Conservation (phyloP, 1,140 invertebrate genomes). For the Drosophila teissieri region DNA sequence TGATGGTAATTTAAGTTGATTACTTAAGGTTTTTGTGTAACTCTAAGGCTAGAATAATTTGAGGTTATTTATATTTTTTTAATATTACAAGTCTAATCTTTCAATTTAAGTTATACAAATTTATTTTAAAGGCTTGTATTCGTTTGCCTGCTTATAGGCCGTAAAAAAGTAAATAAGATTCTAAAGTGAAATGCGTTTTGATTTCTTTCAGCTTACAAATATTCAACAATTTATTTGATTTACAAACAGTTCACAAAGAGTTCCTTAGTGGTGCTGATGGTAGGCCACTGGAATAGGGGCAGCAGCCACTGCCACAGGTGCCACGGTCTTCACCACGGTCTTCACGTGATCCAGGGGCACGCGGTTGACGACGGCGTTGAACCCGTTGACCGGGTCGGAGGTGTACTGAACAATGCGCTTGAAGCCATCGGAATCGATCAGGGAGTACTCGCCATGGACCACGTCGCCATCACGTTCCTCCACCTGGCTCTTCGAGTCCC, state of each 20-base stretch:
- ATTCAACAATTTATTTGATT: slow-evolving; percentile 77
- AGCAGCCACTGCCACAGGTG: slow-evolving; percentile 59
- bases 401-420: slow-evolving; percentile 84
- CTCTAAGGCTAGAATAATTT: background rate
- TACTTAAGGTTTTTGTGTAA: background rate
- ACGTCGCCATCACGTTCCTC: slow-evolving; percentile 87
- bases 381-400: slow-evolving; percentile 81
- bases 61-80: background rate
- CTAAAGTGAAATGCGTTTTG: background rate
- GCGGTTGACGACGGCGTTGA: slow-evolving; percentile 84
- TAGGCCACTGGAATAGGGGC: slow-evolving; percentile 60
- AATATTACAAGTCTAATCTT: too few relatives aligned
- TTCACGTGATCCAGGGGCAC: slow-evolving; percentile 81
- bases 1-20: background rate
- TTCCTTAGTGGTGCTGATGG: slow-evolving; percentile 58
- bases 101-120: too few relatives aligned
- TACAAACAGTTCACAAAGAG: slow-evolving; percentile 32
- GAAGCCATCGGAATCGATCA: slow-evolving; percentile 80
- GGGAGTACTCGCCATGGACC: slow-evolving; percentile 84
- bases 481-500: slow-evolving; percentile 87
- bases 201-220: slow-evolving; percentile 62
- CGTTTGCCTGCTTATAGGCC: too few relatives aligned
- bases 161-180: background rate
- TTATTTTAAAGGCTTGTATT: too few relatives aligned
- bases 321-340: slow-evolving; percentile 68